These are phyloP conservation scores for Zonotrichia albicollis DNA, from an alignment of 2,797 vertebrate species.

Conservation along the genomic window DNA sequence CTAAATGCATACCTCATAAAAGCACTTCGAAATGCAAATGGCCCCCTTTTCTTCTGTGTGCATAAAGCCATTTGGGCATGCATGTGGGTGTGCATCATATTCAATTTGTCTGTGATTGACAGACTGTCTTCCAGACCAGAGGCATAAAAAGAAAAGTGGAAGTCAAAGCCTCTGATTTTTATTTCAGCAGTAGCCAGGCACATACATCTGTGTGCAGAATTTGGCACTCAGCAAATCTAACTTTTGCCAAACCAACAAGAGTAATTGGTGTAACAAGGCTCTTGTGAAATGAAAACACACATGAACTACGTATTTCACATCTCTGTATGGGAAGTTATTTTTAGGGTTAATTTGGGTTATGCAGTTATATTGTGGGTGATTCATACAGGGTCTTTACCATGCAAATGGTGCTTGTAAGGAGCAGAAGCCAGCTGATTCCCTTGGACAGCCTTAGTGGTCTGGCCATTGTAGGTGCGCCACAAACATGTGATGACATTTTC, in stretches of 20 bases:
- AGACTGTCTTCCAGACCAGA: constrained; percentile 53
- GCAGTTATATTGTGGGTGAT: neutral
- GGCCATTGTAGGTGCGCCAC: neutral
- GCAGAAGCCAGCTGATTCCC: neutral
- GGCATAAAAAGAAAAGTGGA: constrained; percentile 47
- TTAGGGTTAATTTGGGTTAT: constrained; percentile 52
- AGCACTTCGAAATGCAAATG: constrained; percentile 48
- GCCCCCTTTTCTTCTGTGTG: neutral
- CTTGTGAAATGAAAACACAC: constrained; percentile 30
- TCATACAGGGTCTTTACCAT: neutral
- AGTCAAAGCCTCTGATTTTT: constrained; percentile 72
- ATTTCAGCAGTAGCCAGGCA: constrained; percentile 67
- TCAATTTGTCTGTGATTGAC: constrained; percentile 31
- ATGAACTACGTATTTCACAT: neutral
- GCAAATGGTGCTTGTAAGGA: neutral
- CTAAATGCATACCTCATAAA: constrained; percentile 45
- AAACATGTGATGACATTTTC: neutral
- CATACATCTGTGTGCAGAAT: constrained; percentile 56
- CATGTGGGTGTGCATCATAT: neutral
- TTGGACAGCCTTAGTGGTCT: neutral
- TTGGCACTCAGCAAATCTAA: constrained; percentile 24
- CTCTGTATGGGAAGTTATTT: constrained; percentile 29
- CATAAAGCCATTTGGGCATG: neutral
- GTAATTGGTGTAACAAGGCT: constrained; percentile 37
- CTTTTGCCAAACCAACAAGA: constrained; percentile 51